phyloP scores from a whole-genome alignment of 2,797 vertebrate genomes.

The Poecilia gillii region DNA sequence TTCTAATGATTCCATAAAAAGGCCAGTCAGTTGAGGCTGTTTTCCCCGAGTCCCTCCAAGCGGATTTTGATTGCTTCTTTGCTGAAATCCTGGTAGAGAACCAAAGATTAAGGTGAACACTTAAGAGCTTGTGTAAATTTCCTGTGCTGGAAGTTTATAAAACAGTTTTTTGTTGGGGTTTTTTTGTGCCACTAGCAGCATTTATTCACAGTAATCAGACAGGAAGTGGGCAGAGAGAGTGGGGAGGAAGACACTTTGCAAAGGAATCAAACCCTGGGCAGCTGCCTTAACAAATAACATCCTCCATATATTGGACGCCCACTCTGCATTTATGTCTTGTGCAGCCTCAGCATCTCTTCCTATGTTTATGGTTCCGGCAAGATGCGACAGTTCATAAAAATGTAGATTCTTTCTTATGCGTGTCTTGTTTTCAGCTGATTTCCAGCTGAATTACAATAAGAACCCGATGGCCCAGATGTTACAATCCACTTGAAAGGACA shows the following conservation, averaged over 20 bases:
- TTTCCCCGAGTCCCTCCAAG: background rate
- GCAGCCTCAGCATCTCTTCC: conserved; percentile 3
- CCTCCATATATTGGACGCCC: background rate
- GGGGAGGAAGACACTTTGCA: background rate
- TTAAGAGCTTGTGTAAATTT: conserved; percentile 17
- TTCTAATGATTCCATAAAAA: background rate
- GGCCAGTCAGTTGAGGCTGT: background rate
- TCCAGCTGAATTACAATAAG: conserved; percentile 34
- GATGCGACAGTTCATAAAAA: conserved; percentile 15
- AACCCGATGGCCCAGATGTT: conserved; percentile 29
- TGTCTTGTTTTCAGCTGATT: conserved; percentile 38
- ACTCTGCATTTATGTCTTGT: background rate
- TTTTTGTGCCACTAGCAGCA: background rate
- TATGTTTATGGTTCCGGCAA: conserved; percentile 37
- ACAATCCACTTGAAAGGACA: conserved; percentile 33
- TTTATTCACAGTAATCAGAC: background rate
- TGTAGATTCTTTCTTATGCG: conserved; percentile 14
- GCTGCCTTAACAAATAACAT: background rate
- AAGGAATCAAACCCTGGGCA: background rate
- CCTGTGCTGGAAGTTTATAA: conserved; percentile 20
- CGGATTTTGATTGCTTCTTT: background rate
- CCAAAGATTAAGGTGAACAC: conserved; percentile 1
- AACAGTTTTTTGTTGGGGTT: background rate
- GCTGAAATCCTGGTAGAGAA: background rate
- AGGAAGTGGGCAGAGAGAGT: background rate